Base-by-base conservation (phyloP, 2,888 invertebrate species). In the Drosophila falleni region DNA sequence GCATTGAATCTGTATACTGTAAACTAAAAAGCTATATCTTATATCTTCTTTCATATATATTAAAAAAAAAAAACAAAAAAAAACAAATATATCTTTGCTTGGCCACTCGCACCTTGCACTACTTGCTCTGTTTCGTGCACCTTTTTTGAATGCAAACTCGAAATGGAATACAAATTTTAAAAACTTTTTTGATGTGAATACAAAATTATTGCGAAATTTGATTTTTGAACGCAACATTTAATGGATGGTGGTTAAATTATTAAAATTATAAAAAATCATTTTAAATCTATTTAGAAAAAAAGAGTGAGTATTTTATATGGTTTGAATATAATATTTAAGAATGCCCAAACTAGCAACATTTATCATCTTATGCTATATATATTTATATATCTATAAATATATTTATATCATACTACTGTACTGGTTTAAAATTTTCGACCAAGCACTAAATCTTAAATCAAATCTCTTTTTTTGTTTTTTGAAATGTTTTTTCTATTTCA, bases 291-390 rank as follows among this genome's bases (percentile, higher is more conserved):
- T 87, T 91, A 92, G 92, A 91, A 85, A 91, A 91, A 91, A 92
- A 93, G 92, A 92, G 92, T 92, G 92, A 92, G 92, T 92, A 92
- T 91, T 89, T 80, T 81, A 80, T 82, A 82, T 88, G 81, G 82
- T 90, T 90, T 87, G 89, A 66, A 53, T 88, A 78, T 81, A 85
- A 87, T 76, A 83, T 89, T 87, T 86, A 87, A 85, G 85, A 89
- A 90, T 85, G 90, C 87, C 74, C 66, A 64, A 82, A 67, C 79
- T 85, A 85, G 80, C 71, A 69, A 83, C 62, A 47, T 67, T 78
- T 56, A 66, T 58, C 47, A 41, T 50, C 60, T 55, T 59, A 47
- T 44, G 72, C 49, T 59, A 58, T 61, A 49, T 60, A 61, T 56
- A 79, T 66, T 74, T 46, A 41, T 54, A 23, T 29, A 54, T 55